These are phyloP conservation scores for Cygnus buccinator DNA, from an alignment of 2,113 vertebrate genomes.

Conservation along the genomic window DNA sequence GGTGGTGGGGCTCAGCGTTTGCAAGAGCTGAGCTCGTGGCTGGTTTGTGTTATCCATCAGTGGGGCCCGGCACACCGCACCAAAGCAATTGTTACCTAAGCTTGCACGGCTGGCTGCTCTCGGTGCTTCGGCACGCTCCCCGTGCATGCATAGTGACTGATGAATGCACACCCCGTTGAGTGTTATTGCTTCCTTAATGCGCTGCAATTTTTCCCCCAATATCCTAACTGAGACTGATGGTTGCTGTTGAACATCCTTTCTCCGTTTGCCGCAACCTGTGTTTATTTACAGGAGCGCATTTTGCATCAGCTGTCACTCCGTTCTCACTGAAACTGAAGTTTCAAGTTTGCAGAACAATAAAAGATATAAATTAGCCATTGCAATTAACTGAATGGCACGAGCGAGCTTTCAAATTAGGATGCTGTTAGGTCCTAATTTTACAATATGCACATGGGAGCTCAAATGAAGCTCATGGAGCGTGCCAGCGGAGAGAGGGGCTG, in stretches of 20 bases:
- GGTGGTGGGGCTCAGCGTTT: not conserved
- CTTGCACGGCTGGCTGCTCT: conserved; percentile 13
- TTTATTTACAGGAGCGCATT: conserved; percentile 41
- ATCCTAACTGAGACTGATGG: conserved; percentile 39
- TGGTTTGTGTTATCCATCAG: not conserved
- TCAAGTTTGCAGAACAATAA: conserved; percentile 8
- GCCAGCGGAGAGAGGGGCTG: not conserved
- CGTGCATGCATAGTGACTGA: conserved; percentile 26
- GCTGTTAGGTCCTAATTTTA: not conserved
- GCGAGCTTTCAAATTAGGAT: not conserved
- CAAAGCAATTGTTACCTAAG: not conserved
- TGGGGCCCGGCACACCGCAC: fast-evolving
- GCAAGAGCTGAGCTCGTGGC: fast-evolving
- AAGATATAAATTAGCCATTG: conserved; percentile 13
- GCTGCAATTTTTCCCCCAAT: conserved; percentile 36
- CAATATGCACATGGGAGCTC: fast-evolving
- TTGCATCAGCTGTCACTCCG: fast-evolving
- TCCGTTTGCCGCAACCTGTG: not conserved
- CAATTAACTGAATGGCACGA: conserved; percentile 24
- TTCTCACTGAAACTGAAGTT: not conserved
- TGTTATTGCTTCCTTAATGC: conserved; percentile 52
- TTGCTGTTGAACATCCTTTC: conserved; percentile 19
- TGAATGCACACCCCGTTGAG: conserved; percentile 30
- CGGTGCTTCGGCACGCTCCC: not conserved
- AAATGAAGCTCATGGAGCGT: not conserved